phyloP scores from a whole-genome alignment of 2,113 vertebrate genomes.

The Ia io region DNA sequence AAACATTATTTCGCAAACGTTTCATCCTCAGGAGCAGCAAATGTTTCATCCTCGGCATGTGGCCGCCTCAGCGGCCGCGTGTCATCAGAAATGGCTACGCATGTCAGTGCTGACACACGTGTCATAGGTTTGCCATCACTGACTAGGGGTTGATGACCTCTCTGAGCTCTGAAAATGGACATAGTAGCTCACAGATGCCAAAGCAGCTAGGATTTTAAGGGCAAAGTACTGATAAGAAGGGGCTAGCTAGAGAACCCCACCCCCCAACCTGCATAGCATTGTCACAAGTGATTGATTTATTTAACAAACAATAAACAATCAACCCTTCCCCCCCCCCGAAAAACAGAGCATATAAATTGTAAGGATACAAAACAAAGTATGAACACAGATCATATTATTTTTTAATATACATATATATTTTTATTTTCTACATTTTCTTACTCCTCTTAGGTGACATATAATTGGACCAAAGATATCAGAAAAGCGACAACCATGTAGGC shows the following conservation, averaged over 20 bases:
- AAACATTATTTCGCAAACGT: too few relatives aligned
- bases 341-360: neutral
- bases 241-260: rapidly evolving
- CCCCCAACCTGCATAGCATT: neutral
- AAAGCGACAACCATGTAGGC: neutral
- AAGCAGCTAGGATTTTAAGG: neutral
- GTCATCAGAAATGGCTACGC: too few relatives aligned
- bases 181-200: neutral
- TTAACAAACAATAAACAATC: neutral
- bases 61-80: too few relatives aligned
- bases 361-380: neutral
- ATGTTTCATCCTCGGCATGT: too few relatives aligned
- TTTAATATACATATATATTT: neutral
- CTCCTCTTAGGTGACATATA: neutral
- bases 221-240: neutral
- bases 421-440: neutral
- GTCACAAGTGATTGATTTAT: neutral
- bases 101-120: too few relatives aligned
- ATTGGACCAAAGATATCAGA: neutral
- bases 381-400: neutral
- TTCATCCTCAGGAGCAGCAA: too few relatives aligned
- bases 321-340: neutral
- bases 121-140: too few relatives aligned
- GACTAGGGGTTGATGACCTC: too few relatives aligned
- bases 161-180: neutral